These are phyloP conservation scores for Campopleginae sp. DNA, from an alignment of 2,888 invertebrate genomes.

Conservation along the genomic window DNA sequence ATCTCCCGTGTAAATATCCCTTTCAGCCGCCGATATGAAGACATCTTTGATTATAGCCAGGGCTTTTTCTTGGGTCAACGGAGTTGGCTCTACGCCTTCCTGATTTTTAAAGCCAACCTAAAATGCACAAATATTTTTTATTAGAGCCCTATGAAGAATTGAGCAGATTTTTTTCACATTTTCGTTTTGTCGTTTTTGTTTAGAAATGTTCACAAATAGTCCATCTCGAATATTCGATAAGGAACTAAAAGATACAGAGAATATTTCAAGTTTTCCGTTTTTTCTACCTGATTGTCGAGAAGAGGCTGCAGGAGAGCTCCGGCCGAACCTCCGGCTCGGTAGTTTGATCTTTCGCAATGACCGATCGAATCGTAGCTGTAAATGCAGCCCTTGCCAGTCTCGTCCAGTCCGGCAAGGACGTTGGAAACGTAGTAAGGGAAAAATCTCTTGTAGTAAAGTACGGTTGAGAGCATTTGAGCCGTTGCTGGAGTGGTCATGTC, in stretches of 20 bases:
- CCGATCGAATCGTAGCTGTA: constrained; percentile 99
- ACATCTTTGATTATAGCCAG: constrained; percentile 95
- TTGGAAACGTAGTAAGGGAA: constrained; percentile 99
- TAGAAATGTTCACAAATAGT: too few species aligned
- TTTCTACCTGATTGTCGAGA: constrained; percentile 94
- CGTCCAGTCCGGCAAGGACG: constrained; percentile 96
- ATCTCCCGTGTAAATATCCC: constrained; percentile 99
- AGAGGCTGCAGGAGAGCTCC: constrained; percentile 96
- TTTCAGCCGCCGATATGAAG: constrained; percentile 98
- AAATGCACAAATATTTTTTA: not conserved
- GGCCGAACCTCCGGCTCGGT: constrained; percentile 96
- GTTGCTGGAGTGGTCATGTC: constrained; percentile 96
- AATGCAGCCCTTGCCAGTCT: constrained; percentile 96
- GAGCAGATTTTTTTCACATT: too few species aligned
- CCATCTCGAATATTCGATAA: not conserved
- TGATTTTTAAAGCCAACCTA: constrained; percentile 95
- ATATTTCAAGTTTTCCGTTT: not conserved
- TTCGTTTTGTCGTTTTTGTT: too few species aligned
- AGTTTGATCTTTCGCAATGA: constrained; percentile 94
- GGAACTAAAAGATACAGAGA: not conserved
- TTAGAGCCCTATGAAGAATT: not conserved
- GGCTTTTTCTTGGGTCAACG: constrained; percentile 92
- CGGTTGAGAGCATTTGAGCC: constrained; percentile 97
- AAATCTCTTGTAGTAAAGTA: constrained; percentile 98
- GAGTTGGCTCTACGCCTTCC: constrained; percentile 86